Conservation (phyloP, 2,888 invertebrate species). For the Timandra comae region DNA sequence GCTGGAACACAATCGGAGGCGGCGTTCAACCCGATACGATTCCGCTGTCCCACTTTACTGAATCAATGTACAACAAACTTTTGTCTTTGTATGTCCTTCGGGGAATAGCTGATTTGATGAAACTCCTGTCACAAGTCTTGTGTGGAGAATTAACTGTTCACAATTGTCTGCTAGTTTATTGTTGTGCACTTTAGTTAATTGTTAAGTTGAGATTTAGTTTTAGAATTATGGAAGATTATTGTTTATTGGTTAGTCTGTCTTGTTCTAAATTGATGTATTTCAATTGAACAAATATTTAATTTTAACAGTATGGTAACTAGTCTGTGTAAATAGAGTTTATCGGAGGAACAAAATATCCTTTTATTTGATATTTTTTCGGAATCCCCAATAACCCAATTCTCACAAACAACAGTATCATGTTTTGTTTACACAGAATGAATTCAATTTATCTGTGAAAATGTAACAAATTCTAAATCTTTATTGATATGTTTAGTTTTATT, state of each 20-base stretch:
- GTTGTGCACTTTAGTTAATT: background rate
- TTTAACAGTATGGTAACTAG: too few relatives aligned
- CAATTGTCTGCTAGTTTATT: constrained; percentile 1
- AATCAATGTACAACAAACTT: constrained; percentile 27
- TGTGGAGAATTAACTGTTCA: constrained; percentile 9
- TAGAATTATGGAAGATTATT: too few relatives aligned
- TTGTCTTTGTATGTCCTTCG: constrained; percentile 24
- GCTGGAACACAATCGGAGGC: constrained; percentile 12
- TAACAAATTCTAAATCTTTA: background rate
- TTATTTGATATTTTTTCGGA: too few relatives aligned
- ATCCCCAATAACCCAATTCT: too few relatives aligned
- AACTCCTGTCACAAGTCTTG: constrained; percentile 16
- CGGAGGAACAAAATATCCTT: too few relatives aligned
- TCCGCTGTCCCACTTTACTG: constrained; percentile 26
- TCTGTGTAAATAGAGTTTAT: too few relatives aligned
- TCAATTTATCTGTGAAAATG: background rate
- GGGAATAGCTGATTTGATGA: constrained; percentile 24
- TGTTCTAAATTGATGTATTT: too few relatives aligned
- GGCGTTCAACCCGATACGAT: constrained; percentile 18
- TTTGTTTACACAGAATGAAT: background rate
- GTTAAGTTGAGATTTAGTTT: constrained; percentile 1
- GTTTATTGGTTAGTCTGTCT: too few relatives aligned
- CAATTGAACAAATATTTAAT: too few relatives aligned
- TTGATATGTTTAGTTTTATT: constrained; percentile 4
- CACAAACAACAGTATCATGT: background rate